Evolutionary conservation across 1,140 invertebrate genomes (phyloP), one percentile per base, ranked within the genome.

Genomic region (Brachionus asplanchnoidis): DNA sequence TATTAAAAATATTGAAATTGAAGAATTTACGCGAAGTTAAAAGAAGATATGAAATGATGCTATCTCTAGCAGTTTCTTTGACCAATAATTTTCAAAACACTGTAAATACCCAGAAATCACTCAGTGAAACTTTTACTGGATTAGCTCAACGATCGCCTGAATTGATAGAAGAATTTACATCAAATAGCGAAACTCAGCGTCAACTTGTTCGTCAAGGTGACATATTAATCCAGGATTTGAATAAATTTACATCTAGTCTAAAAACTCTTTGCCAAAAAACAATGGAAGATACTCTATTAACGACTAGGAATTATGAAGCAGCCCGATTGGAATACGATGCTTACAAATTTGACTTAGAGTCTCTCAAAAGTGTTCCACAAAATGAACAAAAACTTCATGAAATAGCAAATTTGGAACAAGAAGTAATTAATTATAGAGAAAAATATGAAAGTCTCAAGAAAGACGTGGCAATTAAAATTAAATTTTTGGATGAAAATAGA

Each of bases 241-340:
- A 97, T 90, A 97, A 97, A 91, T 98, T 98, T 91, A 95, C 95
- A 87, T 96, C 95, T 70, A 95, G 95, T 65, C 93, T 98, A 11
- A 95, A 95, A 89, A 98, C 97, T 46, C 91, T 98, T 86, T 96
- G 95, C 89, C 95, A 96, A 90, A 97, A 97, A 91, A 97, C 95
- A 32, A 98, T 98, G 88, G 96, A 97, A 90, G 96, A 98, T 89
- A 97, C 96, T 1, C 91, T 98, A 86, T 92, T 96, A 83, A 98
- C 96, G 75, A 93, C 98, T 86, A 92, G 94, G 87, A 94, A 95
- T 88, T 98, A 97, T 90, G 96, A 98, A 91, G 93, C 93, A 66
- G 94, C 96, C 66, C 93, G 96, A 90, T 93, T 98, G 89, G 96
- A 98, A 90, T 98, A 97, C 89, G 97, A 98, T 92, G 96, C 97